Evolutionary conservation across 2,888 invertebrate species (phyloP).

Genomic region (Capitulum mitella): DNA sequence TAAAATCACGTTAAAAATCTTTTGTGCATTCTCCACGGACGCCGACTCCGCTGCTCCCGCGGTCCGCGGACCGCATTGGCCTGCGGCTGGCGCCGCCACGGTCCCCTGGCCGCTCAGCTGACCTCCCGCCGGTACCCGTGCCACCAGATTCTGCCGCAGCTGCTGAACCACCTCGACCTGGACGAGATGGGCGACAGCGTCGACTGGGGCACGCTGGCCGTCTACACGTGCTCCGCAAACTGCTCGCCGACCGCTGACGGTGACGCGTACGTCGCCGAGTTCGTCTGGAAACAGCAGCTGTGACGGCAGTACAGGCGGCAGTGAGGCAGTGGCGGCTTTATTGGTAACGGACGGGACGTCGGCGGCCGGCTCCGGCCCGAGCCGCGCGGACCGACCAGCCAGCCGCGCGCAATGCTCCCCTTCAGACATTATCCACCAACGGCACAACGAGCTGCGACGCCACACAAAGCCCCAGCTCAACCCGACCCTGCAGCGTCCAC

Average conservation of each 20-base stretch:
- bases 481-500: no score
- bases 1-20: no score
- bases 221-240: constrained; percentile 77
- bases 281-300: constrained; percentile 18
- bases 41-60: no score
- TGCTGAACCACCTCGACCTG: constrained; percentile 61
- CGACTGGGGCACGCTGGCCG: constrained; percentile 82
- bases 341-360: no score
- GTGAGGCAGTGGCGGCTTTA: neutral
- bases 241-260: constrained; percentile 48
- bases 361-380: no score
- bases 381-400: no score
- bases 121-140: neutral
- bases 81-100: neutral
- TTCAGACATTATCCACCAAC: no score
- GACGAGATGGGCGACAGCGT: constrained; percentile 56
- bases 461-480: no score
- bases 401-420: no score
- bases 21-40: no score
- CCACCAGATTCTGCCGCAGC: constrained; percentile 73
- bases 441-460: no score
- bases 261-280: neutral
- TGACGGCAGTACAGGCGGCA: neutral
- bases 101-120: neutral
- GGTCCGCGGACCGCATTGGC: no score